phyloP scores from a whole-genome alignment of 2,113 vertebrate species.

The Siphamia tubifer region DNA sequence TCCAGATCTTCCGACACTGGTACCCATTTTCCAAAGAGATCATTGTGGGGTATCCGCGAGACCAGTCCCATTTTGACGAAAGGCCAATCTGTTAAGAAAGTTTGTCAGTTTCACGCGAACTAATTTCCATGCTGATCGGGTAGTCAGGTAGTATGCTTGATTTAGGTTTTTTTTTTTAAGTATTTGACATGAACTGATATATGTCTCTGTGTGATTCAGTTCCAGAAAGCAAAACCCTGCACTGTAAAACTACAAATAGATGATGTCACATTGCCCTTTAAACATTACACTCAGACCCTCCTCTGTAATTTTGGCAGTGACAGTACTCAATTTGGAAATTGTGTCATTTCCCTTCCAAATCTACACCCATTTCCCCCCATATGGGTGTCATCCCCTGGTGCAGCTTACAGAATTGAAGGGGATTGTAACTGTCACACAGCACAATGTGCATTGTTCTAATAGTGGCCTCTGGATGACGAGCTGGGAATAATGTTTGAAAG shows the following conservation, averaged over 20 bases:
- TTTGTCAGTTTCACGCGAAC: too few relatives aligned
- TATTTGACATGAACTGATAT: background rate
- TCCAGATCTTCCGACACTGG: too few relatives aligned
- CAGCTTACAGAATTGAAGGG: constrained; percentile 51
- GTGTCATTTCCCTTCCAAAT: constrained; percentile 70
- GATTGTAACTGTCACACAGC: constrained; percentile 57
- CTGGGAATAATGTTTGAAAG: constrained; percentile 27
- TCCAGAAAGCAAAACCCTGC: background rate
- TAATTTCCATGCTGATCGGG: too few relatives aligned
- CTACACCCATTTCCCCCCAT: constrained; percentile 57
- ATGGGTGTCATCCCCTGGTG: constrained; percentile 65
- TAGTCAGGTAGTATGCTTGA: constrained; percentile 17
- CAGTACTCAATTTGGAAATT: constrained; percentile 61
- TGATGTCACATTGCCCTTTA: background rate
- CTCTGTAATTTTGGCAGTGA: constrained; percentile 23
- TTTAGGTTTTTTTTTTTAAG: background rate
- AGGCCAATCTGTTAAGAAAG: too few relatives aligned
- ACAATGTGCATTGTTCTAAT: constrained; percentile 74
- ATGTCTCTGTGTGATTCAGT: background rate
- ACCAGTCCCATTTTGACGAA: too few relatives aligned
- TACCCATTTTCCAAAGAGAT: too few relatives aligned
- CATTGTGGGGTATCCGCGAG: too few relatives aligned
- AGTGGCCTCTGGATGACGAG: constrained; percentile 38
- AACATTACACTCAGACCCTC: constrained; percentile 3
- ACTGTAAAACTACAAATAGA: background rate